A percentile compares a stretch with the other conserved stretches of the same genome.
These are phyloP conservation scores for Salticus scenicus DNA, from an alignment of 2,888 invertebrate genomes.

Conservation along the genomic window DNA sequence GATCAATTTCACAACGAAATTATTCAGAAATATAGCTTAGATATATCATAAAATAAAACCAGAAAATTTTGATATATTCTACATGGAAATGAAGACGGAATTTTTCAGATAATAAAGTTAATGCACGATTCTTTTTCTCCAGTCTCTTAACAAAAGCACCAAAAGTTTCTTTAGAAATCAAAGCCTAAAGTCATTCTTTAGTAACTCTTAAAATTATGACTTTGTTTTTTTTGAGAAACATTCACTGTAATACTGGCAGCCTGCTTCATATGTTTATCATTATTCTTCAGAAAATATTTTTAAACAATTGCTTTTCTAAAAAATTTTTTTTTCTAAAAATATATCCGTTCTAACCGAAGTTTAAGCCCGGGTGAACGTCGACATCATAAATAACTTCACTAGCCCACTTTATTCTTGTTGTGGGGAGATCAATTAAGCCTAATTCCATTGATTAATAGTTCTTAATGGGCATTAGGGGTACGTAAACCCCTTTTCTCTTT, in stretches of 20 bases:
- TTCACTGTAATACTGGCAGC: background rate
- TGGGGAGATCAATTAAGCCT: slow-evolving; percentile 55
- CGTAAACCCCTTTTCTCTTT: slow-evolving; percentile 23
- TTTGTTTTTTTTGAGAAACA: background rate
- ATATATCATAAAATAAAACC: no score
- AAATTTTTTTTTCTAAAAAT: background rate
- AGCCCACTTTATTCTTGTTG: slow-evolving; percentile 13
- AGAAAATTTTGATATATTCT: no score
- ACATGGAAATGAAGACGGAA: no score
- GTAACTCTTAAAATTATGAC: background rate
- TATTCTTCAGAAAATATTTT: background rate
- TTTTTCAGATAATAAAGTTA: no score
- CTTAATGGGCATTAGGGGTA: slow-evolving; percentile 45
- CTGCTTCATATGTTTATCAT: background rate
- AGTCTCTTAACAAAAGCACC: no score
- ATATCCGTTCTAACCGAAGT: background rate
- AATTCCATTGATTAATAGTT: slow-evolving; percentile 61
- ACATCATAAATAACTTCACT: slow-evolving; percentile 11
- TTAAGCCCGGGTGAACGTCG: background rate
- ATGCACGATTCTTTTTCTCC: no score
- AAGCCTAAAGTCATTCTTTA: background rate
- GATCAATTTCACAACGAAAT: no score
- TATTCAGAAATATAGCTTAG: no score
- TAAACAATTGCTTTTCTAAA: slow-evolving; percentile 1
- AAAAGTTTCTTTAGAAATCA: no score